These are phyloP conservation scores for Nebria ingens DNA, from an alignment of 1,140 invertebrate genomes.

Conservation along the genomic window DNA sequence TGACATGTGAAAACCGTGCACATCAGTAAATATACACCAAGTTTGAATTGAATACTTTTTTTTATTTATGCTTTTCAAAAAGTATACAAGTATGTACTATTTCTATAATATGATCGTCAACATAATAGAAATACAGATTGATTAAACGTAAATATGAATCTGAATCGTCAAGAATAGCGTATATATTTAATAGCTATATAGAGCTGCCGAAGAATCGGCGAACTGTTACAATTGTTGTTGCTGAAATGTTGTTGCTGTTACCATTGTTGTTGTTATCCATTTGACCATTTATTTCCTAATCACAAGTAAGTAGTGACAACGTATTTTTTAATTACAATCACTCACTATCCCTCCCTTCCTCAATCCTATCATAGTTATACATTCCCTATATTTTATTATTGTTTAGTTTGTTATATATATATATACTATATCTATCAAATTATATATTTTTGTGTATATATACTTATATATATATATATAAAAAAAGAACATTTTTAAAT, in stretches of 20 bases:
- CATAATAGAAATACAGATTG: too few relatives aligned
- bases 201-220: slow-evolving; percentile 17
- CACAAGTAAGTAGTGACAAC: neutral
- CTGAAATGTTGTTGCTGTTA: slow-evolving; percentile 30
- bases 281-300: neutral
- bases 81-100: too few relatives aligned
- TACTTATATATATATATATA: neutral
- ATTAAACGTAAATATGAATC: too few relatives aligned
- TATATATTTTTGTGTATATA: neutral
- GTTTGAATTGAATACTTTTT: too few relatives aligned
- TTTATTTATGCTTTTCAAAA: too few relatives aligned
- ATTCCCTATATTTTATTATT: neutral
- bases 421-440: neutral
- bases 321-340: neutral
- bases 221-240: slow-evolving; percentile 25
- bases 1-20: too few relatives aligned
- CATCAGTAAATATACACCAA: too few relatives aligned
- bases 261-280: slow-evolving; percentile 26
- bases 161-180: too few relatives aligned
- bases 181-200: slow-evolving; percentile 21
- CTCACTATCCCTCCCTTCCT: neutral
- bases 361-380: neutral
- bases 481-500: neutral
- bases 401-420: neutral
- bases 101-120: too few relatives aligned